A percentile compares a stretch with the other conserved stretches of the same genome.
Evolutionary conservation across 2,797 vertebrate genomes (phyloP).

Genomic region (Limnodromus scolopaceus): DNA sequence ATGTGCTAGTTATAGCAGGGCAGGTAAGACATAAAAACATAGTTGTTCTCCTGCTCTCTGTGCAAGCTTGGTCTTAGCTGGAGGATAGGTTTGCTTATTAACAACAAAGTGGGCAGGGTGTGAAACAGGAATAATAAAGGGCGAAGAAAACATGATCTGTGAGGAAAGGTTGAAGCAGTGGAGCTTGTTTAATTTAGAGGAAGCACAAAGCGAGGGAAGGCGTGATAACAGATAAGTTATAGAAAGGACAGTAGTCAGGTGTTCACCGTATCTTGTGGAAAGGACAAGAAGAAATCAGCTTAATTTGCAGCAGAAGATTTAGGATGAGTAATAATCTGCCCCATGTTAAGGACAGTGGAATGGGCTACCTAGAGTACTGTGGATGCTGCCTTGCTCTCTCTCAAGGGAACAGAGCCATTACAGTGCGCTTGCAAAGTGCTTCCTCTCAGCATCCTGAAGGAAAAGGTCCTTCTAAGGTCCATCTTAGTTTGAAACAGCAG

Average conservation of each 20-base stretch:
- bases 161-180: not conserved
- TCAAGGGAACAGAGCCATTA: not conserved
- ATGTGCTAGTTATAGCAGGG: not conserved
- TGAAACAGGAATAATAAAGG: not conserved
- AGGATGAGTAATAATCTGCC: not conserved
- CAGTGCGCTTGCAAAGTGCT: not conserved
- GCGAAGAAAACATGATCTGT: not conserved
- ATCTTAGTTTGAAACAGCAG: not conserved
- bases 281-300: not conserved
- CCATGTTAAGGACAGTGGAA: not conserved
- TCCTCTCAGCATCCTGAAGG: not conserved
- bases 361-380: not conserved
- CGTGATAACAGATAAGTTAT: accelerated
- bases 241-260: not conserved
- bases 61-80: not conserved
- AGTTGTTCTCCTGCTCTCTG: not conserved
- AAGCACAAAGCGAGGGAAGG: not conserved
- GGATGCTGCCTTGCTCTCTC: not conserved
- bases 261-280: not conserved
- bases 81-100: not conserved
- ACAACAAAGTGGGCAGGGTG: not conserved
- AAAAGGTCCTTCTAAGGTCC: not conserved
- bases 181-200: not conserved
- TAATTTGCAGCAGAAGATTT: not conserved
- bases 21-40: too few relatives aligned